Conservation (phyloP, 2,888 invertebrate genomes). For the Sphaerophoria rueppellii region DNA sequence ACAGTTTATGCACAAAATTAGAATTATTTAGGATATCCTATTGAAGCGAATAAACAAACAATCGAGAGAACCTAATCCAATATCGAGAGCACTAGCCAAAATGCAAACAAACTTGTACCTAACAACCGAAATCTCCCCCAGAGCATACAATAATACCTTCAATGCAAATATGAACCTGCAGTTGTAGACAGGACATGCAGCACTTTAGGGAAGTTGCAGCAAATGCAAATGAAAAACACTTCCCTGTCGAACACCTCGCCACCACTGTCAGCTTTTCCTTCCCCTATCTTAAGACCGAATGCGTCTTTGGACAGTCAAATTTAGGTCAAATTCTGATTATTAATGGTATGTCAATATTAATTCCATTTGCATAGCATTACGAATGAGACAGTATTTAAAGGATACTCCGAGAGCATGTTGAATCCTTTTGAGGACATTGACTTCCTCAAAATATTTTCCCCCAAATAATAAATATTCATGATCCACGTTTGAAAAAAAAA, state of each 20-base stretch:
- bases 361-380: conserved; percentile 63
- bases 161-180: not conserved
- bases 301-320: conserved; percentile 37
- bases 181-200: not conserved
- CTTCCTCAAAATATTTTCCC: conserved; percentile 10
- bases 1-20: conserved; percentile 54
- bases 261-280: not conserved
- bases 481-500: not conserved
- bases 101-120: conserved; percentile 41
- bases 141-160: not conserved
- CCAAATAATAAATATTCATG: not conserved
- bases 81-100: conserved; percentile 22
- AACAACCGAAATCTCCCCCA: not conserved
- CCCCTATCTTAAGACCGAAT: conserved; percentile 43
- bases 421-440: not conserved
- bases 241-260: not conserved
- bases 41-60: conserved; percentile 38
- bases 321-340: conserved; percentile 53
- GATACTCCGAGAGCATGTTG: not conserved
- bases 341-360: conserved; percentile 56
- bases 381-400: not conserved
- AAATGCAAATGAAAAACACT: conserved; percentile 42
- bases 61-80: not conserved
- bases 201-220: conserved; percentile 54
- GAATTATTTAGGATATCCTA: conserved; percentile 61